Evolutionary conservation across 2,113 vertebrate species (phyloP).

Genomic region (Turdus rufiventris): DNA sequence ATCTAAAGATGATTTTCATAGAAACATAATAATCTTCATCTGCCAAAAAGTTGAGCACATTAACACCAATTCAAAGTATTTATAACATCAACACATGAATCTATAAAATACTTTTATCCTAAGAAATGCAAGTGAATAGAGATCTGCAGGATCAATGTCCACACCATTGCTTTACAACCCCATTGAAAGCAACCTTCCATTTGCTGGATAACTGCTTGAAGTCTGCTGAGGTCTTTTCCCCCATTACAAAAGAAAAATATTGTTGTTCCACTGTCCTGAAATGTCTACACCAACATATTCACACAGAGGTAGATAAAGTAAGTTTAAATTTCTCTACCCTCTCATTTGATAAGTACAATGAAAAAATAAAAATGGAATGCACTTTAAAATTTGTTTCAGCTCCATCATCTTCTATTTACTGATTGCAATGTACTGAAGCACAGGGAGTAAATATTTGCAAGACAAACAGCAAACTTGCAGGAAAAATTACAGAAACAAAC

Average conservation of each 20-base stretch:
- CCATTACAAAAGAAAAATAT: background rate
- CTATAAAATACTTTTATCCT: background rate
- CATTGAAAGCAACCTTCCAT: background rate
- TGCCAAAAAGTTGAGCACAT: conserved; percentile 23
- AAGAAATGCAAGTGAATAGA: background rate
- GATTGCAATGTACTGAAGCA: background rate
- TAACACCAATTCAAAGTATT: background rate
- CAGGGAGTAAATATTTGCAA: background rate
- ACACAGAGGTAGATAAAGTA: background rate
- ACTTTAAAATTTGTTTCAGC: background rate
- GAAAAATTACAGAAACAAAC: background rate
- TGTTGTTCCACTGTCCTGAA: background rate
- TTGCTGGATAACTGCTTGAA: background rate
- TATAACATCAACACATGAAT: background rate
- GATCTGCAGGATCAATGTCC: background rate
- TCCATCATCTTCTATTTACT: background rate
- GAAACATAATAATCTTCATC: conserved; percentile 24
- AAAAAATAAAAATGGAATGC: background rate
- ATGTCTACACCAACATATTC: background rate
- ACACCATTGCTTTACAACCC: background rate
- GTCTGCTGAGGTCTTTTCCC: background rate
- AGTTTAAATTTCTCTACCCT: background rate
- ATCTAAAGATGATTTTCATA: conserved; percentile 35
- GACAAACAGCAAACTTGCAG: background rate
- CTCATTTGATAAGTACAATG: background rate